phyloP scores from a whole-genome alignment of 2,113 vertebrate species.

The Phalacrocorax brasilianus region DNA sequence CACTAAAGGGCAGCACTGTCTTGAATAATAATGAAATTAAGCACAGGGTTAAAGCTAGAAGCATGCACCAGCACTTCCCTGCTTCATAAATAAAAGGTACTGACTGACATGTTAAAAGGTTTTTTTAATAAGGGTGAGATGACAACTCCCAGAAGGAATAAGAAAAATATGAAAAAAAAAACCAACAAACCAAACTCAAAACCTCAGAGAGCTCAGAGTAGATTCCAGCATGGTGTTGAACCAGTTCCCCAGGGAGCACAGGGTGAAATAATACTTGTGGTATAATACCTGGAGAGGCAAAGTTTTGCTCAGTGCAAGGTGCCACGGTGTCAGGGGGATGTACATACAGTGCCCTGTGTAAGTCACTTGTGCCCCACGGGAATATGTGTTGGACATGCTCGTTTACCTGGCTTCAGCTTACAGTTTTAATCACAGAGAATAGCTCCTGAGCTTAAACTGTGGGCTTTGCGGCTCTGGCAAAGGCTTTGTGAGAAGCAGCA shows the following conservation, averaged over 20 bases:
- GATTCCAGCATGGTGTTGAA: not conserved
- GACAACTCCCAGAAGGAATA: not conserved
- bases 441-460: not conserved
- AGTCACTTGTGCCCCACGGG: fast-evolving
- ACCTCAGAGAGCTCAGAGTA: not conserved
- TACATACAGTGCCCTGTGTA: fast-evolving
- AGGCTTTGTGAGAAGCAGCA: not conserved
- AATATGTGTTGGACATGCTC: fast-evolving
- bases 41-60: not conserved
- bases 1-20: not conserved
- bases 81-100: not conserved
- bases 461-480: not conserved
- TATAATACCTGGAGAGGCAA: not conserved
- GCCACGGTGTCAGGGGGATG: too few relatives aligned
- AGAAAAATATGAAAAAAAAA: not conserved
- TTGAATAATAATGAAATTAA: not conserved
- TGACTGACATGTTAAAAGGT: not conserved
- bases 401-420: not conserved
- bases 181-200: not conserved
- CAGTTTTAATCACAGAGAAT: not conserved
- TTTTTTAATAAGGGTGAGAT: not conserved
- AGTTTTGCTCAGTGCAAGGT: not conserved
- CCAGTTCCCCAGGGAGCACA: not conserved
- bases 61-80: not conserved
- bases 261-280: not conserved